phyloP scores from a whole-genome alignment of 2,113 vertebrate species.

The Trochalopteron elliotii region DNA sequence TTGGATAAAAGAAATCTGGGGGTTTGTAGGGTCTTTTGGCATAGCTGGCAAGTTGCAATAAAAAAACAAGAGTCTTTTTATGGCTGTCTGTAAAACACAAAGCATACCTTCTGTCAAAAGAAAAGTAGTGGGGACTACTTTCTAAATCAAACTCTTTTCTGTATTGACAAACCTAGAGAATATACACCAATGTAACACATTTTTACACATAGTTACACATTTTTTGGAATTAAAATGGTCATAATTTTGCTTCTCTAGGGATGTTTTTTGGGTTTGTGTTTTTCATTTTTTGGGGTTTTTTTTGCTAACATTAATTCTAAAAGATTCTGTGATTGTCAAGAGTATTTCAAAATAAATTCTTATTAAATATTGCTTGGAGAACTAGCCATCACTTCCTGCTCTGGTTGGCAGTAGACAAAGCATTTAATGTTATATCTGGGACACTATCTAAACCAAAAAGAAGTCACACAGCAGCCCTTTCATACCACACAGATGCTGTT shows the following conservation, averaged over 20 bases:
- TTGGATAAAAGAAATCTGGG: not conserved
- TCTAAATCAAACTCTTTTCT: not conserved
- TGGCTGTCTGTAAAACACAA: not conserved
- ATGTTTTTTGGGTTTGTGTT: not conserved
- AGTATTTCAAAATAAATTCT: not conserved
- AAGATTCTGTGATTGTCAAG: not conserved
- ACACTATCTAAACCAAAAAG: not conserved
- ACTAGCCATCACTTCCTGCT: not conserved
- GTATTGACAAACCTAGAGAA: not conserved
- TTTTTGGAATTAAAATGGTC: not conserved
- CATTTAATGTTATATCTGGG: not conserved
- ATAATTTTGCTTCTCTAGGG: not conserved
- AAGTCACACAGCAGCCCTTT: not conserved
- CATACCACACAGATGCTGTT: not conserved
- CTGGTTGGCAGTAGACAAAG: not conserved
- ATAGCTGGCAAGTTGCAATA: not conserved
- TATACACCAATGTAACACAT: not conserved
- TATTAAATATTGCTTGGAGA: not conserved
- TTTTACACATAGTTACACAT: not conserved
- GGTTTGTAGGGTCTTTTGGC: not conserved
- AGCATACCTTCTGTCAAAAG: not conserved
- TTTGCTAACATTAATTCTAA: not conserved
- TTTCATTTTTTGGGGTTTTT: too few species aligned
- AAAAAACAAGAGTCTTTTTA: not conserved
- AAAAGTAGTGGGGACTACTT: not conserved